Base-by-base conservation (phyloP, 2,113 vertebrate species). In the Limanda limanda region DNA sequence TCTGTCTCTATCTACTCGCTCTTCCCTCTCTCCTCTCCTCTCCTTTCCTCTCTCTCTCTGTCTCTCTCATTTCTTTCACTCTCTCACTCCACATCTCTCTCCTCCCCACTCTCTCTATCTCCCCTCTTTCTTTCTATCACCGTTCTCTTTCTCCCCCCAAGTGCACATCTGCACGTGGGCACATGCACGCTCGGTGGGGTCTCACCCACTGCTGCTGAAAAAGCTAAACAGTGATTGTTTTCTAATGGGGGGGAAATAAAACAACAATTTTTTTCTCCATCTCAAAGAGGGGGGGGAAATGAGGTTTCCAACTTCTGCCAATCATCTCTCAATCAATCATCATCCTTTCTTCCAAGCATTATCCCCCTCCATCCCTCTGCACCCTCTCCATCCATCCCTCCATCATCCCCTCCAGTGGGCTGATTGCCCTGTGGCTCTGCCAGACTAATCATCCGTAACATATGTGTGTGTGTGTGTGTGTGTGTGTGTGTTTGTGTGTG, bases 361-460 rank as follows among this genome's bases (percentile, higher is more conserved):
- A 13, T 21, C 23, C 21, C 54, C 31, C 42, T 25, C 68, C 3
- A n/a, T 51, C 47, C 40, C 58, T 35, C 35, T 2, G 4, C 71
- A 3, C 23, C n/a, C 58, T 24, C 40, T 45, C 68, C 60, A 35
- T 63, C 60, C 58, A 70, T 71, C 75, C 47, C 63, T 62, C 66
- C 82, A 74, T 74, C 79, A 62, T 58, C 68, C 58, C 9, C 68
- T 77, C 58, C 69, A 73, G 24, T 70, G 68, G 81, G 51, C 70
- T 11, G 48, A 18, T 57, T 74, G 89, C 74, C 76, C 63, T 47
- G 52, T 84, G 23, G 68, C 73, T 86, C 57, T 63, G 78, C 83
- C 79, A 86, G 78, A 71, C 83, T 90, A 86, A 91, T 88, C 91
- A 89, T 27, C 82, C 60, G 0, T 56, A 82, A 89, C 85, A 86